phyloP scores from a whole-genome alignment of 2,888 invertebrate genomes.

The Lordiphosa andalusiaca region DNA sequence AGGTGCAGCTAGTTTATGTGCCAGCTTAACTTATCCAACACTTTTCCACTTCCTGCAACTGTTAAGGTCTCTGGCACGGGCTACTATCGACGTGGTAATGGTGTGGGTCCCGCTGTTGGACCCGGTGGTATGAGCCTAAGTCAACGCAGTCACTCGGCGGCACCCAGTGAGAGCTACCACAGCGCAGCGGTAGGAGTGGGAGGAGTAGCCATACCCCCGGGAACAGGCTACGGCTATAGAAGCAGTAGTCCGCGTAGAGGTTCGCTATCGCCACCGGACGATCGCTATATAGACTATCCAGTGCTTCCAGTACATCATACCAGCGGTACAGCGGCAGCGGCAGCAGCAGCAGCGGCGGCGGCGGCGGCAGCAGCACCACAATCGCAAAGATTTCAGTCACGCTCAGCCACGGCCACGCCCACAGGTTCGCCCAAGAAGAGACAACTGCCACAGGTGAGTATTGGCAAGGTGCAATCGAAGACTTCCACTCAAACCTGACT shows the following conservation, averaged over 20 bases:
- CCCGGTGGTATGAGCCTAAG: conserved; percentile 80
- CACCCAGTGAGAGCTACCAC: conserved; percentile 83
- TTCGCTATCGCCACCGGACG: conserved; percentile 80
- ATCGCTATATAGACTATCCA: conserved; percentile 80
- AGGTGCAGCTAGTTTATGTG: conserved; percentile 11
- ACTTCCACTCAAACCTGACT: no score
- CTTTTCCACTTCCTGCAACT: conserved; percentile 13
- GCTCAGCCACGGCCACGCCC: conserved; percentile 95
- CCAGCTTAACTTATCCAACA: conserved; percentile 7
- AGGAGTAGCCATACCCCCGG: conserved; percentile 41
- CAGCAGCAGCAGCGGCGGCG: conserved; percentile 39
- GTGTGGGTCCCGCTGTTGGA: conserved; percentile 77
- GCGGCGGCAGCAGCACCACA: conserved; percentile 64
- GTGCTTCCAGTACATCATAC: conserved; percentile 78
- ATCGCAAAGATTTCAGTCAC: conserved; percentile 86
- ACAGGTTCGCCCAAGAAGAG: conserved; percentile 97
- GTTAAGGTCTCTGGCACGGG: conserved; percentile 67
- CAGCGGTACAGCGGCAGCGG: conserved; percentile 19
- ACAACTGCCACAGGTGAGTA: conserved; percentile 95
- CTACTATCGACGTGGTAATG: conserved; percentile 80
- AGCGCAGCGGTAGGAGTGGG: conserved; percentile 41
- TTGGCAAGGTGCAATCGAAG: neutral
- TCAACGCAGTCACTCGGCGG: conserved; percentile 93
- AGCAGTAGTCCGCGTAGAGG: conserved; percentile 89
- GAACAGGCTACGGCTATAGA: conserved; percentile 77